These are phyloP conservation scores for Rhyacophila brunnea DNA, from an alignment of 1,140 invertebrate genomes.

Conservation along the genomic window DNA sequence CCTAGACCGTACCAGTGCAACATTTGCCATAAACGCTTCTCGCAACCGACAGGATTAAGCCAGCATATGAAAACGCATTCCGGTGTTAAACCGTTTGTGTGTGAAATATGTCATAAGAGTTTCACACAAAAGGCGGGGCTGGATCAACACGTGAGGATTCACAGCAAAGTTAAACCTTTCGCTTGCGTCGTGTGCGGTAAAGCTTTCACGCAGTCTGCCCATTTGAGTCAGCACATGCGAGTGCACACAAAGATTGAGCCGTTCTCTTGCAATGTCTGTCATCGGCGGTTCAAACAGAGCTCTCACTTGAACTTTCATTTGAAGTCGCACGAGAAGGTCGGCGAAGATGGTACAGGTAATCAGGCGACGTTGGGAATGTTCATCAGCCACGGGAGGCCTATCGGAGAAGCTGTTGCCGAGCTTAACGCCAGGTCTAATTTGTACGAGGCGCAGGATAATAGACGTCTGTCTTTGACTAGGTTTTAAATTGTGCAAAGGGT, in stretches of 20 bases:
- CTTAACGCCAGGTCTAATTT: too few species aligned
- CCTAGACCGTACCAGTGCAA: conserved; percentile 84
- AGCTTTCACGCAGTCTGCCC: conserved; percentile 58
- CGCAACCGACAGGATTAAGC: conserved; percentile 66
- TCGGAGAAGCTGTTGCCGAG: too few species aligned
- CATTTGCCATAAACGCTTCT: conserved; percentile 82
- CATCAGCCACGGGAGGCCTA: too few species aligned
- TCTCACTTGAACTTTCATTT: conserved; percentile 53
- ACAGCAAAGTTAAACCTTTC: conserved; percentile 60
- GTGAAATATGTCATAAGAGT: conserved; percentile 70
- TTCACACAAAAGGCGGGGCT: conserved; percentile 66
- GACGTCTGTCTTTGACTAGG: too few species aligned
- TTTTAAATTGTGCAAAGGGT: too few species aligned
- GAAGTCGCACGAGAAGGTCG: conserved; percentile 40
- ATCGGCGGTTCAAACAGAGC: conserved; percentile 50
- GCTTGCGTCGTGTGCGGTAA: conserved; percentile 70
- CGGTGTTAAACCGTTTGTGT: conserved; percentile 59
- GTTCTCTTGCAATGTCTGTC: conserved; percentile 67
- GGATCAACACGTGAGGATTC: conserved; percentile 59
- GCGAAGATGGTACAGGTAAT: too few species aligned
- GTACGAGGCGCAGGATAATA: too few species aligned
- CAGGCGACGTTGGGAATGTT: too few species aligned
- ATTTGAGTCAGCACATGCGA: conserved; percentile 51
- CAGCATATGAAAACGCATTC: conserved; percentile 68
- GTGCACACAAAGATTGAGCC: conserved; percentile 68